Percentiles rank a stretch among this genome's conserved stretches.
phyloP scores from a whole-genome alignment of 2,797 vertebrate genomes.

The Uromys caudimaculatus region DNA sequence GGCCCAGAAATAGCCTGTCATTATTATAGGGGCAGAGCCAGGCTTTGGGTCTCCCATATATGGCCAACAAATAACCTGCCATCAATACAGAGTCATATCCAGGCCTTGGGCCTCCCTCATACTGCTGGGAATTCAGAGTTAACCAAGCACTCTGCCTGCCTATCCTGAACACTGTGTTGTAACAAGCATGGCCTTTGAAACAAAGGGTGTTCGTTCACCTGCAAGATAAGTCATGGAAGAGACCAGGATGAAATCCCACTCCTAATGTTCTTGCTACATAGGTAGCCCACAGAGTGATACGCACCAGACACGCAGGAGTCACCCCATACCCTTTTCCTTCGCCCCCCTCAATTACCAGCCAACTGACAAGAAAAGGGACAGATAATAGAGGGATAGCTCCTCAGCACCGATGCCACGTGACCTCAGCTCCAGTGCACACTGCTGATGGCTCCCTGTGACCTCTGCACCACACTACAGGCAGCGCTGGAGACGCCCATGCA shows the following conservation, averaged over 20 bases:
- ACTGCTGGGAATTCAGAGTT: not conserved
- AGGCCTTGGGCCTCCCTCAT: not conserved
- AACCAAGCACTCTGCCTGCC: not conserved
- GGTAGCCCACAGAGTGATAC: not conserved
- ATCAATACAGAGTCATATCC: not conserved
- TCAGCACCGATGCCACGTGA: too few relatives aligned
- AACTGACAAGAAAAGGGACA: not conserved
- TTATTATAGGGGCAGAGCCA: not conserved
- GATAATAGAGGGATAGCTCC: fast-evolving
- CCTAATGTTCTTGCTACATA: fast-evolving
- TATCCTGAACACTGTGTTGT: not conserved
- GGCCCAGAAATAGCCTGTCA: not conserved
- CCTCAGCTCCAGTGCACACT: not conserved
- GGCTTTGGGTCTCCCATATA: not conserved
- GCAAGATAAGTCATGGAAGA: not conserved
- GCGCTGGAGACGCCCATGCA: not conserved
- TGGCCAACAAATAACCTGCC: not conserved
- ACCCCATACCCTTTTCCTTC: not conserved
- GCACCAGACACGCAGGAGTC: not conserved
- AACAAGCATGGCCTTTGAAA: not conserved
- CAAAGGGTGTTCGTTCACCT: not conserved
- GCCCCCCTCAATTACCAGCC: not conserved
- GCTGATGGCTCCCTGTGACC: not conserved
- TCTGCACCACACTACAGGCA: not conserved
- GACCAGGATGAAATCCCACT: not conserved